Evolutionary conservation across 2,113 vertebrate genomes (phyloP), one percentile per base, ranked within the genome.

Genomic region (Petromus typicus): DNA sequence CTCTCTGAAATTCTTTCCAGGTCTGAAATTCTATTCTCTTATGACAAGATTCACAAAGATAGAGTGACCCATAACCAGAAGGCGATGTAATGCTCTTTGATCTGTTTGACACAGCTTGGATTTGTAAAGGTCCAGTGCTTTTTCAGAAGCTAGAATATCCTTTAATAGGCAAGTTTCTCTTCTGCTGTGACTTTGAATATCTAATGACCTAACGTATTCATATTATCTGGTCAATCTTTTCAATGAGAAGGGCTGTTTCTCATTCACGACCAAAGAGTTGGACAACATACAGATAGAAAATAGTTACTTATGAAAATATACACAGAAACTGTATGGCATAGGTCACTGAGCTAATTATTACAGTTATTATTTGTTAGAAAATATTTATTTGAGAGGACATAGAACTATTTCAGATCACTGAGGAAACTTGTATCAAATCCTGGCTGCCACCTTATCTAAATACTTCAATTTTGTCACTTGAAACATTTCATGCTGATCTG

Each of bases 31-130:
- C n/a, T 80, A 1, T 76, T 81, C 59, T 27, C 84, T 82, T n/a
- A 14, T 93, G 90, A 88, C 64, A 45, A 75, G 54, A 95, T 82
- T 94, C 48, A 37, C 27, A 71, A 59, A 94, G 64, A 94, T 13
- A 83, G 51, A 92, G 23, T 87, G 92, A 93, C 93, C 92, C 73
- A 56, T 91, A 94, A 97, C 97, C 95, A 95, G 97, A 96, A 98
- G 97, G 97, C 96, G 91, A 91, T 97, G 92, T 97, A 96, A 98
- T 97, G 95, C 93, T 98, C 97, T 98, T 95, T 98, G 97, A 97
- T 85, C 59, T 94, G 17, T 45, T 54, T 71, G 45, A 23, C 45
- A 27, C 64, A 90, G n/a, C 30, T 30, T 92, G 61, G 34, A 57
- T 95, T 95, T 84, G 40, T 69, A 69, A 91, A 80, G 76, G 8